These are phyloP conservation scores for Noctua janthe DNA, from an alignment of 2,888 invertebrate genomes.

Conservation along the genomic window DNA sequence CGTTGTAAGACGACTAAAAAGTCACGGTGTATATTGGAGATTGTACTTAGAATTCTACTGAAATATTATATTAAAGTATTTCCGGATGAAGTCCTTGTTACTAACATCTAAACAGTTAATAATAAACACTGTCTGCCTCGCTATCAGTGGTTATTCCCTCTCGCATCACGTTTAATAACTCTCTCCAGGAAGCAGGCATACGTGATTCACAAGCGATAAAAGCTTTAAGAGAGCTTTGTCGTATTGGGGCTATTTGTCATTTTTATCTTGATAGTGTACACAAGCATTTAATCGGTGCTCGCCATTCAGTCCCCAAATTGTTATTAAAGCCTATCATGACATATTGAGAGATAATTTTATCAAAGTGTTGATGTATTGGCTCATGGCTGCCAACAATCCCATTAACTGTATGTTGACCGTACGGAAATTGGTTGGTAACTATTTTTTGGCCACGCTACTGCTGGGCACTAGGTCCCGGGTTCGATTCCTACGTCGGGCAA, in stretches of 20 bases:
- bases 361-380: constrained; percentile 72
- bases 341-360: constrained; percentile 71
- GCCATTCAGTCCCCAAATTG: constrained; percentile 79
- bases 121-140: constrained; percentile 15
- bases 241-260: constrained; percentile 73
- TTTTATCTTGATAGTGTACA: constrained; percentile 82
- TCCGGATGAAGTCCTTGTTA: background rate
- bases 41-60: no score
- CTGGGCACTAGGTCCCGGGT: background rate
- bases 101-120: constrained; percentile 11
- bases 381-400: constrained; percentile 53
- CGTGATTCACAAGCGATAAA: constrained; percentile 64
- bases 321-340: constrained; percentile 82
- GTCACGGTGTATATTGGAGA: no score
- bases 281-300: constrained; percentile 78
- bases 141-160: constrained; percentile 26
- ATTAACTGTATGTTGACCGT: constrained; percentile 62
- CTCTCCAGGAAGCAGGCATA: constrained; percentile 24
- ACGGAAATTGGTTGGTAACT: constrained; percentile 35
- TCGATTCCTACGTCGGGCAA: background rate
- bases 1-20: no score
- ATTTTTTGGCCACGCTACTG: background rate
- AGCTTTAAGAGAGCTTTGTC: constrained; percentile 44
- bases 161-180: constrained; percentile 29
- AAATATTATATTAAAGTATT: no score